Conservation (phyloP, 2,797 vertebrate genomes). For the Parambassis ranga region DNA sequence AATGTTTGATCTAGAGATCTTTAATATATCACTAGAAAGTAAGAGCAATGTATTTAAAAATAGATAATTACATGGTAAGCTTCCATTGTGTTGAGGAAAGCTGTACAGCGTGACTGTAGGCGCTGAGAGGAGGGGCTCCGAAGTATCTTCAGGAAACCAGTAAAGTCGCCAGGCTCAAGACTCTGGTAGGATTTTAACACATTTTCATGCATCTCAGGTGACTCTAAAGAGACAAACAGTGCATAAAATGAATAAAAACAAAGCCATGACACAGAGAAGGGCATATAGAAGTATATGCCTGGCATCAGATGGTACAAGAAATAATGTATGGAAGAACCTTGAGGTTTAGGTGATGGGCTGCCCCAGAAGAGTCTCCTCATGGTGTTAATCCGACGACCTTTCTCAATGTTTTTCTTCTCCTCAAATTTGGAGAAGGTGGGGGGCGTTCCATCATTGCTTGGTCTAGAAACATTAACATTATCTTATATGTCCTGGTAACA, state of each 20-base stretch:
- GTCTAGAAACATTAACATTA: conserved; percentile 39
- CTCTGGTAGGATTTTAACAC: conserved; percentile 72
- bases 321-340: too few relatives aligned
- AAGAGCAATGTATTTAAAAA: not conserved
- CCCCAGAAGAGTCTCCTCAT: conserved; percentile 78
- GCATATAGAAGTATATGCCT: too few relatives aligned
- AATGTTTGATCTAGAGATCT: not conserved
- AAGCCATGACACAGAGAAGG: not conserved
- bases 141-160: conserved; percentile 82
- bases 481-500: too few relatives aligned
- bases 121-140: conserved; percentile 75
- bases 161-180: conserved; percentile 80
- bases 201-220: conserved; percentile 53
- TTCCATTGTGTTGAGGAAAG: conserved; percentile 83
- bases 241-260: not conserved
- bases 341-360: conserved; percentile 69
- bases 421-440: conserved; percentile 81
- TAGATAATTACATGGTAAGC: conserved; percentile 76
- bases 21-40: not conserved
- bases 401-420: conserved; percentile 78
- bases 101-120: conserved; percentile 78
- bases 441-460: conserved; percentile 52
- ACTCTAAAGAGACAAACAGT: conserved; percentile 44
- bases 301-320: too few relatives aligned
- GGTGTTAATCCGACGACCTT: conserved; percentile 73